Conservation (phyloP, 2,113 vertebrate species). For the Melierax canorus region DNA sequence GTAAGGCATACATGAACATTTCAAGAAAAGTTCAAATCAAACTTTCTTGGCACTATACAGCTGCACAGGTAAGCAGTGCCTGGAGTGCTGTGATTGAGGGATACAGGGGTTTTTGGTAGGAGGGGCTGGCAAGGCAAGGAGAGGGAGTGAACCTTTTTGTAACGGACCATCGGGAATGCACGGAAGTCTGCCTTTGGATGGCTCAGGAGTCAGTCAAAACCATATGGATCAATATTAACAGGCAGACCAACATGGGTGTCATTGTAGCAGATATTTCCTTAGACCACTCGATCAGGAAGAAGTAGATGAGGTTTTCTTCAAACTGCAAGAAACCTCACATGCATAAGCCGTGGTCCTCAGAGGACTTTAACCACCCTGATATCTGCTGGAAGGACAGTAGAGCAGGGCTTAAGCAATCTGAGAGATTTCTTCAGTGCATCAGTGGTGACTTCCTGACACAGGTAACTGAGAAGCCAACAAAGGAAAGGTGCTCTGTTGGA, state of each 20-base stretch:
- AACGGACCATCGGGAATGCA: background rate
- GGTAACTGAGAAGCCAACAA: background rate
- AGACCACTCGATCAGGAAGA: background rate
- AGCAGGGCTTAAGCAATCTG: background rate
- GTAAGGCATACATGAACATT: background rate
- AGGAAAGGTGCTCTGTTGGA: background rate
- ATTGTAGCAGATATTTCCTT: too few relatives aligned
- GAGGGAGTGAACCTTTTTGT: accelerated
- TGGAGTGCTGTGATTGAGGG: background rate
- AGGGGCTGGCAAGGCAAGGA: background rate
- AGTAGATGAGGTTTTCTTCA: background rate
- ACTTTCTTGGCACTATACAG: background rate
- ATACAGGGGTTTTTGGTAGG: background rate
- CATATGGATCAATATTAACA: background rate
- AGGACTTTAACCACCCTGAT: background rate
- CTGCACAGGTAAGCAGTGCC: background rate
- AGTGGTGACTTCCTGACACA: background rate
- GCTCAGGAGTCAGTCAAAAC: background rate
- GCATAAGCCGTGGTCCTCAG: background rate
- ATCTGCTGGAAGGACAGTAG: background rate
- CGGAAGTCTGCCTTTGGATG: background rate
- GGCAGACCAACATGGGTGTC: background rate
- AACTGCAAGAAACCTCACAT: background rate
- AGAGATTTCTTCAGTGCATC: background rate
- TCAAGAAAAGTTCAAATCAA: background rate